These are phyloP conservation scores for Tenrec ecaudatus DNA, from an alignment of 2,113 vertebrate species.

Conservation along the genomic window DNA sequence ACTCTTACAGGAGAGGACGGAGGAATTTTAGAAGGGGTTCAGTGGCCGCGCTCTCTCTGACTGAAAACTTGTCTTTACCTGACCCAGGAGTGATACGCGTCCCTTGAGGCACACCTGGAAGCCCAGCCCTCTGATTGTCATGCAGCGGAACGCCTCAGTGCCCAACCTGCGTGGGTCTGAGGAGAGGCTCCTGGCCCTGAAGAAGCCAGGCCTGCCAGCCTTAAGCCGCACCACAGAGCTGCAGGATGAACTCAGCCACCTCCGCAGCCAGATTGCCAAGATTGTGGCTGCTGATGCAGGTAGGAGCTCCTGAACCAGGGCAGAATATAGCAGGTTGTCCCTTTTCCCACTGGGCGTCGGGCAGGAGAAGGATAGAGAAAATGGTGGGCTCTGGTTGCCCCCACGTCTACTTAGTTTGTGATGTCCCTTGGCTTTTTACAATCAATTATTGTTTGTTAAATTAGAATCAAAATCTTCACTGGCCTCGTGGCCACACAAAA, in stretches of 20 bases:
- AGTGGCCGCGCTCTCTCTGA: not conserved
- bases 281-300: slow-evolving; percentile 94
- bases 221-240: slow-evolving; percentile 95
- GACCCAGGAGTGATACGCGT: slow-evolving; percentile 93
- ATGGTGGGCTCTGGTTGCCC: not conserved
- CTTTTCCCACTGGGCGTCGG: not conserved
- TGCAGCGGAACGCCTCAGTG: slow-evolving; percentile 97
- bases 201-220: slow-evolving; percentile 95
- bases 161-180: slow-evolving; percentile 97
- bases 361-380: slow-evolving; percentile 25
- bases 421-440: not conserved
- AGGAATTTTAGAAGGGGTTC: not conserved
- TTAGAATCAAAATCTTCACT: slow-evolving; percentile 59
- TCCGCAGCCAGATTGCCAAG: slow-evolving; percentile 97
- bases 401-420: not conserved
- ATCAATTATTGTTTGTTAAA: slow-evolving; percentile 28
- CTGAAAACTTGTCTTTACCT: slow-evolving; percentile 32
- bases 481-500: slow-evolving; percentile 24
- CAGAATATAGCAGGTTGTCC: not conserved
- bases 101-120: slow-evolving; percentile 98
- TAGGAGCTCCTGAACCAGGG: slow-evolving; percentile 61
- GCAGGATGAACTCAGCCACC: slow-evolving; percentile 96
- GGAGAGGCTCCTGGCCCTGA: slow-evolving; percentile 94
- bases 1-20: not conserved
- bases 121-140: slow-evolving; percentile 96